Conservation (phyloP, 2,113 vertebrate genomes). For the Scytalopus superciliaris region DNA sequence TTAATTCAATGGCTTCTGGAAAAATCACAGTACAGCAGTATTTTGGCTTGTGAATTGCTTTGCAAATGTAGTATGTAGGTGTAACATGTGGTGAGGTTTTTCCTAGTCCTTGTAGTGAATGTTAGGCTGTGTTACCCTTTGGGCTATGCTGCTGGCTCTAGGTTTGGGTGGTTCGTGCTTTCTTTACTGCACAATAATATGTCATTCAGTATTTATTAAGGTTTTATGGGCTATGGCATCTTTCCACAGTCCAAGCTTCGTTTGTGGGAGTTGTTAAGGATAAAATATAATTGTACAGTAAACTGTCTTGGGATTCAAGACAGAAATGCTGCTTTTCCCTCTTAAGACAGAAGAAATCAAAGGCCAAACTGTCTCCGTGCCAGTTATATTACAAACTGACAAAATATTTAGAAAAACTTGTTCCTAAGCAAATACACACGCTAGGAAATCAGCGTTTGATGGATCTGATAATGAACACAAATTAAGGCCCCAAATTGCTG, state of each 20-base stretch:
- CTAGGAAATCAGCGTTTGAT: not conserved
- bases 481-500: not conserved
- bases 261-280: not conserved
- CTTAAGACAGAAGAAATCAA: not conserved
- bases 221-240: not conserved
- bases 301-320: not conserved
- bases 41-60: not conserved
- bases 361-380: not conserved
- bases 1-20: not conserved
- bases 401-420: not conserved
- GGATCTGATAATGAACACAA: not conserved
- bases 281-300: not conserved
- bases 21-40: not conserved
- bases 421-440: not conserved
- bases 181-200: not conserved
- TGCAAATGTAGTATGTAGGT: not conserved
- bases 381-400: not conserved
- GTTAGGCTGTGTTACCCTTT: not conserved
- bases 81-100: not conserved
- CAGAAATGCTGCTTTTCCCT: not conserved
- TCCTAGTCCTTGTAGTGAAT: not conserved
- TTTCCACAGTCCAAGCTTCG: not conserved
- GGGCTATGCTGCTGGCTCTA: not conserved
- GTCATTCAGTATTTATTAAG: not conserved
- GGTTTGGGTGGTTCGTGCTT: not conserved